Percentiles rank a stretch among this genome's conserved stretches.
Evolutionary conservation across 2,888 invertebrate species (phyloP).

Genomic region (Stictocephala bisonia): DNA sequence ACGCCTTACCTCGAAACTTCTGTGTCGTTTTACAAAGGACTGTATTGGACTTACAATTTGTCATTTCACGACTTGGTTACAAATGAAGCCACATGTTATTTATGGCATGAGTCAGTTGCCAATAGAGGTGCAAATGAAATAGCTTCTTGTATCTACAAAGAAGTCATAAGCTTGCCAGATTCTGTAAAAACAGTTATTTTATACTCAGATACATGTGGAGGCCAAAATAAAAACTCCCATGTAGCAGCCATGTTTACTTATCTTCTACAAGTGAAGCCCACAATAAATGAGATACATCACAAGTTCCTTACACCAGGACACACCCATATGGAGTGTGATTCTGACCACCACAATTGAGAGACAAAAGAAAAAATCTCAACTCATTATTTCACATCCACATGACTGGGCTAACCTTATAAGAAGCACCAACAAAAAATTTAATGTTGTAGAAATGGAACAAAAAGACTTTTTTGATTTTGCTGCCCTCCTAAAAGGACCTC

Average conservation of each 20-base stretch:
- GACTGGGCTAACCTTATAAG: not conserved
- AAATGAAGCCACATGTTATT: not conserved
- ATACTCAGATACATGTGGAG: not conserved
- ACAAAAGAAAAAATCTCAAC: constrained; percentile 1
- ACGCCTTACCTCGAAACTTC: constrained; percentile 44
- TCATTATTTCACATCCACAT: constrained; percentile 6
- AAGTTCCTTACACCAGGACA: constrained; percentile 1
- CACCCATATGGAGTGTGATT: constrained; percentile 17
- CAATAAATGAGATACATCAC: constrained; percentile 16
- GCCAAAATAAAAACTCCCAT: constrained; percentile 9
- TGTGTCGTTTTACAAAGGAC: constrained; percentile 33
- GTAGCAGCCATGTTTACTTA: not conserved
- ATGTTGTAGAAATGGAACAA: constrained; percentile 43
- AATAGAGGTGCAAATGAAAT: constrained; percentile 9
- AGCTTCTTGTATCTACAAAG: not conserved
- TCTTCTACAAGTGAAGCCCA: constrained; percentile 10
- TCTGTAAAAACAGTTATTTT: constrained; percentile 8
- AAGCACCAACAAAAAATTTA: constrained; percentile 4
- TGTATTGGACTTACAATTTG: constrained; percentile 39
- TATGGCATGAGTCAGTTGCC: constrained; percentile 9
- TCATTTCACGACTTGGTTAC: constrained; percentile 20
- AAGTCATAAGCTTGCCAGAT: constrained; percentile 4
- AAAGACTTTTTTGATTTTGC: constrained; percentile 50
- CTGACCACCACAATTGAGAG: not conserved
- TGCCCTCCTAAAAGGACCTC: constrained; percentile 14